phyloP scores from a whole-genome alignment of 2,888 invertebrate species.

The Lasioglossum oenotherae region DNA sequence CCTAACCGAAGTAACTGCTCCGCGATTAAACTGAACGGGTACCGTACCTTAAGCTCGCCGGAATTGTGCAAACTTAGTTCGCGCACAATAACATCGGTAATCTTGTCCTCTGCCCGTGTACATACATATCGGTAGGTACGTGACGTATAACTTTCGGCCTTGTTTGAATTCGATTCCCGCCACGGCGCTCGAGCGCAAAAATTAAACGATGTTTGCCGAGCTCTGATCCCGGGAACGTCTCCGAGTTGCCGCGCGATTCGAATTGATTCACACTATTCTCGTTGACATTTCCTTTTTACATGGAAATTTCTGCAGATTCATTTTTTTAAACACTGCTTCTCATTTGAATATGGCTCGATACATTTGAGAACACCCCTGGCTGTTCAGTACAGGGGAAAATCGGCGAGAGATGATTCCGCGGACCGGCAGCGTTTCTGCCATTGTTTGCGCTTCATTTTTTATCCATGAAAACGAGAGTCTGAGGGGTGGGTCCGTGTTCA shows the following conservation, averaged over 20 bases:
- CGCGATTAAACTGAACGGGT: constrained; percentile 43
- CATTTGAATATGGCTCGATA: not conserved
- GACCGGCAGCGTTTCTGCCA: constrained; percentile 7
- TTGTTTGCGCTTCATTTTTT: constrained; percentile 45
- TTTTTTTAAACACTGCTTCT: not conserved
- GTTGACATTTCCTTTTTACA: not conserved
- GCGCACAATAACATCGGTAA: constrained; percentile 44
- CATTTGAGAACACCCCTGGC: not conserved
- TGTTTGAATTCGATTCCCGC: constrained; percentile 16
- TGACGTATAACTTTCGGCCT: constrained; percentile 13
- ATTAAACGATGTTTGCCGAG: not conserved
- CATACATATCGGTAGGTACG: constrained; percentile 17
- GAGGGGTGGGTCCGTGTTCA: not conserved
- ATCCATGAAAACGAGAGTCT: constrained; percentile 24
- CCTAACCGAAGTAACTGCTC: constrained; percentile 41
- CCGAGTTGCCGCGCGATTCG: not conserved
- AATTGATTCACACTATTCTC: not conserved
- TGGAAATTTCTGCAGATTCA: not conserved
- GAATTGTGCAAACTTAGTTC: constrained; percentile 59
- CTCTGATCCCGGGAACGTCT: not conserved
- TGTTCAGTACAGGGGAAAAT: not conserved
- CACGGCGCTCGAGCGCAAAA: not conserved
- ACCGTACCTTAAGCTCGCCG: constrained; percentile 25
- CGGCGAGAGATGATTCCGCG: constrained; percentile 21
- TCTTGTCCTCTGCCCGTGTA: constrained; percentile 20